Evolutionary conservation across 2,113 vertebrate species (phyloP).

Genomic region (Leptodactylus fuscus): DNA sequence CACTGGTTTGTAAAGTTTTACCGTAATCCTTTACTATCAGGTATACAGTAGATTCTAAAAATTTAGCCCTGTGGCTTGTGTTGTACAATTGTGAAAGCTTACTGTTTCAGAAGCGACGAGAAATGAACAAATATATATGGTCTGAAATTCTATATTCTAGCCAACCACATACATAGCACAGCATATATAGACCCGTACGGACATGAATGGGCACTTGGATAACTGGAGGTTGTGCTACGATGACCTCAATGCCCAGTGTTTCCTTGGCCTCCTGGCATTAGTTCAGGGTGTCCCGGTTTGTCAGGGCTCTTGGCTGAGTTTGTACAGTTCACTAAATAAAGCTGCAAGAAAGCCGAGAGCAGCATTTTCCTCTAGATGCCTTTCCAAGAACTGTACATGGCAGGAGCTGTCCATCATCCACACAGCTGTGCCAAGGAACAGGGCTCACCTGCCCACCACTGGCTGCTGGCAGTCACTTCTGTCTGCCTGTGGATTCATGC

Average conservation of each 20-base stretch:
- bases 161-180: no score
- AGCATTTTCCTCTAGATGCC: slow-evolving; percentile 44
- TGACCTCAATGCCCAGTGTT: slow-evolving; percentile 12
- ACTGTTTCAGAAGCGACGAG: no score
- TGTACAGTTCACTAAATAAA: slow-evolving; percentile 28
- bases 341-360: slow-evolving; percentile 49
- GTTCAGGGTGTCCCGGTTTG: slow-evolving; percentile 53
- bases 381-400: slow-evolving; percentile 34
- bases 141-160: no score
- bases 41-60: no score
- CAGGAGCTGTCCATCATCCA: neutral
- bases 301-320: slow-evolving; percentile 25
- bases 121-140: no score
- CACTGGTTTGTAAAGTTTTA: no score
- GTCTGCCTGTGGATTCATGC: no score
- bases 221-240: neutral
- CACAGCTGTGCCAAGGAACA: slow-evolving; percentile 47
- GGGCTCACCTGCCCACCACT: neutral
- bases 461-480: no score
- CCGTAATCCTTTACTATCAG: no score
- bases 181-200: neutral
- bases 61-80: no score
- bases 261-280: slow-evolving; percentile 36
- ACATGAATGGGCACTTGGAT: no score
- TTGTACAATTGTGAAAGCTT: no score